Base-by-base conservation (phyloP, 1,140 invertebrate species). In the Camponotus vicinus region DNA sequence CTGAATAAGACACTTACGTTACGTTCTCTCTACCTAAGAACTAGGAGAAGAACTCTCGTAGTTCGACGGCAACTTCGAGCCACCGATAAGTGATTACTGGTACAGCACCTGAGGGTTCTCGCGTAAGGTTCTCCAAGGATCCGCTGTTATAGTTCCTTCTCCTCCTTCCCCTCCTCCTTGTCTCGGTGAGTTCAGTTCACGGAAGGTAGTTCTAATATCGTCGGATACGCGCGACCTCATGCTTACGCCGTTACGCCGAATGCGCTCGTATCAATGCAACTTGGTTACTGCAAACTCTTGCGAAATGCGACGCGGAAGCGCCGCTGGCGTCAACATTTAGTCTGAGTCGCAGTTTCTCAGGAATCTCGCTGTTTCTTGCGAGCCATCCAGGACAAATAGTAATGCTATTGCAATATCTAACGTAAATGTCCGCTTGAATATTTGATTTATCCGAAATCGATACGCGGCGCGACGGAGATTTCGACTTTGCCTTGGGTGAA, bases 371-470 rank as follows among this genome's bases (percentile, higher is more conserved):
- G 64, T 80, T 80, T 70, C 64, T 80, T 70, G 45, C 78, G 13
- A 40, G 9, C 77, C 5, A 70, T 37, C 15, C 40, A 21, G 9
- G 34, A 80, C 78, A 80, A 80, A 80, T 49, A 71, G 78, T 21
- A 27, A 49, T 21, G 78, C 66, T 80, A 71, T 80, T 80, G 66
- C 78, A 80, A 80, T 80, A 80, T 80, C 78, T 80, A 80, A 71
- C 66, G 78, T 80, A 80, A 52, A 80, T 80, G 78, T 80, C 66
- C 66, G 78, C 78, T 71, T 80, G 70, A 80, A 80, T 71, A 80
- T 80, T 80, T 80, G 78, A 80, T 80, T 80, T 80, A 80, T 80
- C 49, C 37, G 18, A 59, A 80, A 71, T 80, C 78, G 37, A 80
- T 80, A 55, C 49, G 9, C 63, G 42, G 8, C 40, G 32, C 37